Percentiles rank a stretch among this genome's conserved stretches.
Conservation (phyloP, 2,888 invertebrate species). For the Sialis lutaria region DNA sequence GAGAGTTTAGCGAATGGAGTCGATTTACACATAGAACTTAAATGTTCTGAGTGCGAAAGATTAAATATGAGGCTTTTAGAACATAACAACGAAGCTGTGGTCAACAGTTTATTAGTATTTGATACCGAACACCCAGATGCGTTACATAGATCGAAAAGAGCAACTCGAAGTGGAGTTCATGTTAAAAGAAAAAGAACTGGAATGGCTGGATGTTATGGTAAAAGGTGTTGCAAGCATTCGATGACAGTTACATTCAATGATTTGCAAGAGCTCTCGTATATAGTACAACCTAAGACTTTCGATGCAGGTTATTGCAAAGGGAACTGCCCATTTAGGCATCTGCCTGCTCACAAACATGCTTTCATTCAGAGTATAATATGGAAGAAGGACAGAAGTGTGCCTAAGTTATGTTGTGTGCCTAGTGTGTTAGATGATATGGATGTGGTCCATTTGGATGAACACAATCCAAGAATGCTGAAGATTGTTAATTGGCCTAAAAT, state of each 20-base stretch:
- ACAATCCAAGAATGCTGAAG: slow-evolving; percentile 38
- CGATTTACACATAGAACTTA: slow-evolving; percentile 32
- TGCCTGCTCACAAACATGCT: slow-evolving; percentile 54
- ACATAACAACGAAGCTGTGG: slow-evolving; percentile 11
- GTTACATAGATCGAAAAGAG: slow-evolving; percentile 21
- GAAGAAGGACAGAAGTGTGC: slow-evolving; percentile 33
- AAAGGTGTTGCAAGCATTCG: slow-evolving; percentile 41
- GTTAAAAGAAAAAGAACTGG: slow-evolving; percentile 14
- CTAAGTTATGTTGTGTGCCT: slow-evolving; percentile 51
- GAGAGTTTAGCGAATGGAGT: slow-evolving; percentile 27
- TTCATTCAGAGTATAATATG: slow-evolving; percentile 48
- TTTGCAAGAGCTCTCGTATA: slow-evolving; percentile 36
- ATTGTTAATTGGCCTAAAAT: slow-evolving; percentile 53
- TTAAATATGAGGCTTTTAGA: slow-evolving; percentile 20
- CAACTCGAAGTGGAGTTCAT: slow-evolving; percentile 20
- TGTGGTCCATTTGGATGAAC: slow-evolving; percentile 45
- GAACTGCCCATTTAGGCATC: slow-evolving; percentile 46
- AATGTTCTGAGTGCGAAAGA: slow-evolving; percentile 29
- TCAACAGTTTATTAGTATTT: neutral
- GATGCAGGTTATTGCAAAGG: slow-evolving; percentile 57
- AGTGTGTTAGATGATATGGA: slow-evolving; percentile 44
- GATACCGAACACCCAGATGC: slow-evolving; percentile 12
- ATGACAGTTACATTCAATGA: slow-evolving; percentile 48
- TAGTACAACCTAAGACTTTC: slow-evolving; percentile 48
- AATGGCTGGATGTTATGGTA: slow-evolving; percentile 15